Conservation (phyloP, 2,888 invertebrate genomes). For the Fragum sueziense region DNA sequence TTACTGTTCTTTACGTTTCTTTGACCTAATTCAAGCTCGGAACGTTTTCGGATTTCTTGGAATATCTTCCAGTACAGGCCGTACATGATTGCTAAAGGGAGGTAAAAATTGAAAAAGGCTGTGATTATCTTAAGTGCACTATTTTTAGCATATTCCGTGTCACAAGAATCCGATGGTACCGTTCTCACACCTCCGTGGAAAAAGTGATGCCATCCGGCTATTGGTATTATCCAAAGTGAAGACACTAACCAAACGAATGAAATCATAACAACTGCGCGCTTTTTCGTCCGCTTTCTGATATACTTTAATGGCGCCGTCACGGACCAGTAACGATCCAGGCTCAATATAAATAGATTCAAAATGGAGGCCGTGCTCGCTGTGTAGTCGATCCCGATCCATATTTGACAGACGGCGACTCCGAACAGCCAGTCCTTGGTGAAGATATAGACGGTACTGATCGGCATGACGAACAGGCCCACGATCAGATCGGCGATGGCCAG, state of each 20-base stretch:
- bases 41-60: slow-evolving; percentile 83
- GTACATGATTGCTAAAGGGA: slow-evolving; percentile 84
- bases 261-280: slow-evolving; percentile 84
- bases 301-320: slow-evolving; percentile 84
- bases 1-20: slow-evolving; percentile 62
- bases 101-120: slow-evolving; percentile 84
- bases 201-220: slow-evolving; percentile 83
- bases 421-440: slow-evolving; percentile 83
- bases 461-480: slow-evolving; percentile 84
- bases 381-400: slow-evolving; percentile 85
- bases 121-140: slow-evolving; percentile 83
- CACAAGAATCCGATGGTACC: slow-evolving; percentile 81
- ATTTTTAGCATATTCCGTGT: slow-evolving; percentile 84
- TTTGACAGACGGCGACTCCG: slow-evolving; percentile 84
- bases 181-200: slow-evolving; percentile 76
- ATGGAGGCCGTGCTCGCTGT: slow-evolving; percentile 86
- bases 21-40: slow-evolving; percentile 81
- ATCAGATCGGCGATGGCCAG: slow-evolving; percentile 84
- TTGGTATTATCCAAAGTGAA: slow-evolving; percentile 83
- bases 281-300: slow-evolving; percentile 83
- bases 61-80: slow-evolving; percentile 83
- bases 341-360: slow-evolving; percentile 84
- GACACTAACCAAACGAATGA: slow-evolving; percentile 83
- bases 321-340: slow-evolving; percentile 84
- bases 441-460: slow-evolving; percentile 84